Evolutionary conservation across 2,888 invertebrate genomes (phyloP).

Genomic region (Cryptocephalus moraei): DNA sequence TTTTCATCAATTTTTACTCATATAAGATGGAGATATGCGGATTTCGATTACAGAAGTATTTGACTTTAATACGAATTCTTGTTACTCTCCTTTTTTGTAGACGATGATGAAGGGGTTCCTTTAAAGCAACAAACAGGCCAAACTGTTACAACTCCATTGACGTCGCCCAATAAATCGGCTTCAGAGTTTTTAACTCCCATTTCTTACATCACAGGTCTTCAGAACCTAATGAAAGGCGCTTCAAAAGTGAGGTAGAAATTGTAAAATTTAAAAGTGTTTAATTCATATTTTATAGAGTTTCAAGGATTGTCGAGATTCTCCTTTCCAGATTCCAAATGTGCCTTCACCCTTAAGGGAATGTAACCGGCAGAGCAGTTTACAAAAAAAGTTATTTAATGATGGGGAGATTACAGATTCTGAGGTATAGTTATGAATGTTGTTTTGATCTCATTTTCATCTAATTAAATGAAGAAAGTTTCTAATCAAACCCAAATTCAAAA

Average conservation of each 20-base stretch:
- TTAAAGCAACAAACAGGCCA: constrained; percentile 23
- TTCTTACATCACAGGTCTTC: constrained; percentile 36
- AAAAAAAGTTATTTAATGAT: constrained; percentile 37
- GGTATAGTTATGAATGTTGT: constrained; percentile 6
- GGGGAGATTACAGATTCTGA: constrained; percentile 30
- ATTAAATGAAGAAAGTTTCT: too few relatives aligned
- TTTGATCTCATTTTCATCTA: too few relatives aligned
- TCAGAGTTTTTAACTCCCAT: constrained; percentile 40
- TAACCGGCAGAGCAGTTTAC: constrained; percentile 20
- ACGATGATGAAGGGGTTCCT: constrained; percentile 27
- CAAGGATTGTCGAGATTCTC: constrained; percentile 21
- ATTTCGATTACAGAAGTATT: constrained; percentile 13
- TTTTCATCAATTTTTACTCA: background rate
- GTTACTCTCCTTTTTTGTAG: constrained; percentile 11
- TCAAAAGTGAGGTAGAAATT: constrained; percentile 25
- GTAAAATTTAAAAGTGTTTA: background rate
- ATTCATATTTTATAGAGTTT: constrained; percentile 15
- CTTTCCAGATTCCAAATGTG: constrained; percentile 19
- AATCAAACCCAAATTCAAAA: too few relatives aligned
- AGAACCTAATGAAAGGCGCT: constrained; percentile 29
- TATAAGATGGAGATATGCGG: constrained; percentile 25
- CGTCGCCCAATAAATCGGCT: constrained; percentile 21
- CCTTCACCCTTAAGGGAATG: constrained; percentile 25
- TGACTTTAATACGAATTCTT: background rate
- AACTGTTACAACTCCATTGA: constrained; percentile 22